Evolutionary conservation across 1,140 invertebrate species (phyloP).

Genomic region (Oncopodura yosiiana): DNA sequence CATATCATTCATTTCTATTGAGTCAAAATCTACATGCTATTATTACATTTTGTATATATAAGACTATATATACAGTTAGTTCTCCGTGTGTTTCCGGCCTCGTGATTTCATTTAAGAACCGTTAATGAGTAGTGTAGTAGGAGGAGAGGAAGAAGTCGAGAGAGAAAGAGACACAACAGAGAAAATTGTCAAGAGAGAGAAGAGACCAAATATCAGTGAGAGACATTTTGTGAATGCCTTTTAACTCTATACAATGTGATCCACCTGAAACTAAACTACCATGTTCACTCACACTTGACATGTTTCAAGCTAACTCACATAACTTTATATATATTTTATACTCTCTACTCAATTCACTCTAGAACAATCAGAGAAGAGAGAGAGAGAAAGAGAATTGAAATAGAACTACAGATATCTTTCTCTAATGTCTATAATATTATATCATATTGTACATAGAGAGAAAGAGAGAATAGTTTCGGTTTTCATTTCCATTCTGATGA

Average conservation of each 20-base stretch:
- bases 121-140: too few species aligned
- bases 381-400: not conserved
- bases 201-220: not conserved
- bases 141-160: too few species aligned
- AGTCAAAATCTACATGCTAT: too few species aligned
- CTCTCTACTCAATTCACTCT: not conserved
- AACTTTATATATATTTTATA: not conserved
- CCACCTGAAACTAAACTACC: not conserved
- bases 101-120: conserved; percentile 33
- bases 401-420: not conserved
- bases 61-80: too few species aligned
- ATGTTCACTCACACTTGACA: too few species aligned
- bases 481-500: too few species aligned
- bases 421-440: not conserved
- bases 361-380: not conserved
- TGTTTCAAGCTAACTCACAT: not conserved
- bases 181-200: too few species aligned
- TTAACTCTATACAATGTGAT: not conserved
- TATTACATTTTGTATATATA: too few species aligned
- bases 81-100: conserved; percentile 30
- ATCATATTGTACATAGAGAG: too few species aligned
- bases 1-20: too few species aligned
- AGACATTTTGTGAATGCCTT: not conserved
- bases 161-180: too few species aligned
- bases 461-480: too few species aligned